Percentiles rank a stretch among this genome's conserved stretches.
Conservation (phyloP, 1,140 invertebrate genomes). For the Bursaphelenchus mucronatus region DNA sequence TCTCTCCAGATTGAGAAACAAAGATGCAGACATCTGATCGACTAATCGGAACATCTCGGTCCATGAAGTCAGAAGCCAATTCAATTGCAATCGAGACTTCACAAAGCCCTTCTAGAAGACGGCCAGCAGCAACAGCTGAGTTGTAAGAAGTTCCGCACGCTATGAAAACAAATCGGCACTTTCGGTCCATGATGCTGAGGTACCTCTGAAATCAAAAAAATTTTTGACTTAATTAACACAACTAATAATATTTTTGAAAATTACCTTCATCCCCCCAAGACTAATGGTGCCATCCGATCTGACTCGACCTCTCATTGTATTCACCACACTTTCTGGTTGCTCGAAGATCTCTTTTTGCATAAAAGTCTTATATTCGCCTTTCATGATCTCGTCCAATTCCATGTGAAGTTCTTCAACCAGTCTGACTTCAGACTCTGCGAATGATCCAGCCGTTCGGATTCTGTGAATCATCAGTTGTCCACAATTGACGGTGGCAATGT, state of each 20-base stretch:
- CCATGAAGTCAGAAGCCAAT: constrained; percentile 88
- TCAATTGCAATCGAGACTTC: constrained; percentile 97
- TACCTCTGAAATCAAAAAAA: constrained; percentile 60
- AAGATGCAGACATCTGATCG: constrained; percentile 99
- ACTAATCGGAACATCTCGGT: constrained; percentile 94
- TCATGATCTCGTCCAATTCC: constrained; percentile 64
- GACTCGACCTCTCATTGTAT: constrained; percentile 77
- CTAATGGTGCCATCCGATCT: constrained; percentile 86
- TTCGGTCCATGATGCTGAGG: constrained; percentile 84
- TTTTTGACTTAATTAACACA: constrained; percentile 84
- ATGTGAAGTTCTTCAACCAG: constrained; percentile 64
- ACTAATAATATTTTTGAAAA: constrained; percentile 88
- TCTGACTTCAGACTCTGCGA: neutral
- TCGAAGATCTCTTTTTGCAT: constrained; percentile 99
- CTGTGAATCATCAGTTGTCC: constrained; percentile 93
- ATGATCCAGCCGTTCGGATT: neutral
- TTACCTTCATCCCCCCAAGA: constrained; percentile 92
- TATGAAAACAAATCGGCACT: constrained; percentile 75
- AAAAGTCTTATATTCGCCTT: constrained; percentile 66
- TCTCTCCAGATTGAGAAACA: constrained; percentile 95
- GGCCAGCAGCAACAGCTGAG: constrained; percentile 85
- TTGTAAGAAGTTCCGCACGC: constrained; percentile 97
- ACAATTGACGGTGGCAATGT: constrained; percentile 64
- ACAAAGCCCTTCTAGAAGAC: constrained; percentile 89
- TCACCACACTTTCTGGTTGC: constrained; percentile 72